Percentiles rank a stretch among this genome's conserved stretches.
These are phyloP conservation scores for Dolichotis patagonum DNA, from an alignment of 2,113 vertebrate species.

Conservation along the genomic window DNA sequence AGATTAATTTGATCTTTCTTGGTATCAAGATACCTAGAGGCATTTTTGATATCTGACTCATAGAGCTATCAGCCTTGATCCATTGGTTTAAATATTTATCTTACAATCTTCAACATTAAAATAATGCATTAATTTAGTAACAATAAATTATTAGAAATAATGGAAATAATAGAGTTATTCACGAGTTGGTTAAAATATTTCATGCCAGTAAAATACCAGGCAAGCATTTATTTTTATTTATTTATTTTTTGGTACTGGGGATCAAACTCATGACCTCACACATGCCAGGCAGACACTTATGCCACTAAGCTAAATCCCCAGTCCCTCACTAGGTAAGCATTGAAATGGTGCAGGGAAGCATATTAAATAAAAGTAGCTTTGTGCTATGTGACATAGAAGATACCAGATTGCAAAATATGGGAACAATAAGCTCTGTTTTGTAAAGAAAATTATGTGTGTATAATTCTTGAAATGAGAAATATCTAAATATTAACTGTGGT, in stretches of 20 bases:
- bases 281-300: too few relatives aligned
- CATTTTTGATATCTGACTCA: background rate
- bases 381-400: background rate
- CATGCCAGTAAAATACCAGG: background rate
- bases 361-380: background rate
- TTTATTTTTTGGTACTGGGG: too few relatives aligned
- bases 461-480: background rate
- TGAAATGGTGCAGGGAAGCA: background rate
- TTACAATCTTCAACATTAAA: conserved; percentile 48
- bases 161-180: background rate
- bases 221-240: background rate
- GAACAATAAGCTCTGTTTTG: background rate
- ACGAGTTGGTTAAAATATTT: background rate
- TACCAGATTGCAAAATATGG: background rate
- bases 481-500: background rate
- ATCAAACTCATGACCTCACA: too few relatives aligned
- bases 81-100: background rate
- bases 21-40: conserved; percentile 61
- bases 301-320: too few relatives aligned
- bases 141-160: background rate
- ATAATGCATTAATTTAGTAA: background rate
- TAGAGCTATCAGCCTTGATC: background rate
- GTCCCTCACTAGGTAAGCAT: background rate
- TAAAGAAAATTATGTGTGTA: background rate
- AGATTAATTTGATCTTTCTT: conserved; percentile 69